Conservation (phyloP, 1,140 invertebrate genomes). For the Copidosoma floridanum region DNA sequence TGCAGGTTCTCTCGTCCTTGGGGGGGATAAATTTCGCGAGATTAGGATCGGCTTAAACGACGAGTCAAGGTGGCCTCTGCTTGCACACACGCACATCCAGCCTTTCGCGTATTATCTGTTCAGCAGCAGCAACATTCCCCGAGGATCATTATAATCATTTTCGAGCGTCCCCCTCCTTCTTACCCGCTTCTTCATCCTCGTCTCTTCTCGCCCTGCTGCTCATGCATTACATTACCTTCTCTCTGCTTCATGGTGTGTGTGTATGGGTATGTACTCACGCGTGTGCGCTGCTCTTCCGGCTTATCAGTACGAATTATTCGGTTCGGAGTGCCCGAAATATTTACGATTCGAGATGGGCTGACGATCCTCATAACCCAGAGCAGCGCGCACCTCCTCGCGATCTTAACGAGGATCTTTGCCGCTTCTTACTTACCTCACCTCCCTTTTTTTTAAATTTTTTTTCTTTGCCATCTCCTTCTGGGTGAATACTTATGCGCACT, state of each 20-base stretch:
- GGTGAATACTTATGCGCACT: no score
- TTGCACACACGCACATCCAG: not conserved
- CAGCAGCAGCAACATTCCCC: conserved; percentile 5
- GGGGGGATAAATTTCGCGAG: conserved; percentile 25
- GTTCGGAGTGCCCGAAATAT: conserved; percentile 13
- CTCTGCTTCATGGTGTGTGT: no score
- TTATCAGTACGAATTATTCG: conserved; percentile 19
- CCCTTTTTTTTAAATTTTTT: no score
- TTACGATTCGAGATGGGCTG: conserved; percentile 4
- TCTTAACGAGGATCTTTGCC: conserved; percentile 18
- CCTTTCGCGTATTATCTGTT: conserved; percentile 7
- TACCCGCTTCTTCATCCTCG: not conserved
- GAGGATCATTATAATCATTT: conserved; percentile 28
- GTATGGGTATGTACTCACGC: no score
- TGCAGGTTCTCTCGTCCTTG: not conserved
- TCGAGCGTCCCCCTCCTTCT: not conserved
- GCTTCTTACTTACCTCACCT: no score
- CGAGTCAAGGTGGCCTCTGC: not conserved
- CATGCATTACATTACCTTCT: no score
- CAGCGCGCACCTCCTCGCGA: not conserved
- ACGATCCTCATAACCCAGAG: not conserved
- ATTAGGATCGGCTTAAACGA: conserved; percentile 20
- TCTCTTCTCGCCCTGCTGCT: no score
- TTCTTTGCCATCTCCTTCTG: no score
- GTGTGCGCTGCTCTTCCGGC: not conserved